Evolutionary conservation across 2,113 vertebrate species (phyloP), one percentile per base, ranked within the genome.

Genomic region (Centropus unirufus): DNA sequence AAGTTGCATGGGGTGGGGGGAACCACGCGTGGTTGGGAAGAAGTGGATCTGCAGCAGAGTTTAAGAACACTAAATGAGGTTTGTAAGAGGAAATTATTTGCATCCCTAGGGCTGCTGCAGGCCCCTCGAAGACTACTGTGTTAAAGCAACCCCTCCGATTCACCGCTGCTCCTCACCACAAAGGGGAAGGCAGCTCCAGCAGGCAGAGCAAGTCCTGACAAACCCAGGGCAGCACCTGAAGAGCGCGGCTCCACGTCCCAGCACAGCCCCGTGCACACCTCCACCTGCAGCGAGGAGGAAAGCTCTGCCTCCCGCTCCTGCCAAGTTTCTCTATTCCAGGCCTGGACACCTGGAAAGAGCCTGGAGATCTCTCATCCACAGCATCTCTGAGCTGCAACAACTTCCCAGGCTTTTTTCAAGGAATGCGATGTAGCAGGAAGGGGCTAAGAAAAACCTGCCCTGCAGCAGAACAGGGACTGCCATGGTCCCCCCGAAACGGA

Each of bases 201-300:
- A 52, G 83, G 61, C 12, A 47, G 52, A 82, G 76, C 75, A 57
- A 83, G 58, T 17, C 76, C 29, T 58, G 88, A 30, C 34, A 52
- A n/a, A 84, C 8, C 72, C 67, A 64, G 36, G 0, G 8, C 26
- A 44, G 64, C 3, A 39, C 46, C 57, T 4, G 24, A 42, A 9
- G 9, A 68, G 59, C 23, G 55, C 72, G 32, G 46, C 13, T 20
- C 2, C 4, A 61, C 47, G 67, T 36, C 55, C 23, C 54, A 6
- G 2, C 40, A 2, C 64, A 78, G 47, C 11, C 15, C 34, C 44
- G 13, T 0, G 2, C 30, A 44, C 2, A 0, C 24, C 40, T 55
- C 32, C 32, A 14, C 8, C 27, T 14, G 4, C 58, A 44, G 58
- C 0, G 0, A 29, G 14, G 12, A 26, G 63, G 40, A 72, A 51